Percentiles rank a stretch among this genome's conserved stretches.
Evolutionary conservation across 2,888 invertebrate genomes (phyloP).

Genomic region (Micoletzkya japonica): DNA sequence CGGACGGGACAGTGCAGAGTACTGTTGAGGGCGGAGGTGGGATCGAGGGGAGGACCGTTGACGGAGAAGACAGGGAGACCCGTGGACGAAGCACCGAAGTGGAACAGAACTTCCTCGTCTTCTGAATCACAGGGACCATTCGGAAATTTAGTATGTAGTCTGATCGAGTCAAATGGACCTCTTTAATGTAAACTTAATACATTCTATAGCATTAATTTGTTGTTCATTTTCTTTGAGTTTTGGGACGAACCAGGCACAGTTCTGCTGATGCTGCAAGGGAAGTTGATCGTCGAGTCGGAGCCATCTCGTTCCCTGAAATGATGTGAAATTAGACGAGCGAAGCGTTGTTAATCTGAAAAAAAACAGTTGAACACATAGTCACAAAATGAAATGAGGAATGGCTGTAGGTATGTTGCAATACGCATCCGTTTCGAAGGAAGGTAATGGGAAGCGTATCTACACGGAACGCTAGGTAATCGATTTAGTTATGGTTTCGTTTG

Average conservation of each 20-base stretch:
- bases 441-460: too few species aligned
- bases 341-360: too few species aligned
- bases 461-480: too few species aligned
- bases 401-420: too few species aligned
- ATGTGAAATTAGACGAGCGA: neutral
- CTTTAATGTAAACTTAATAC: neutral
- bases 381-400: too few species aligned
- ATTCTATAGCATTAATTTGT: neutral
- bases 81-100: constrained; percentile 31
- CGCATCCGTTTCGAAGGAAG: too few species aligned
- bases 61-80: constrained; percentile 44
- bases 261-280: constrained; percentile 22
- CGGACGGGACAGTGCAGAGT: constrained; percentile 52
- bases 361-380: too few species aligned
- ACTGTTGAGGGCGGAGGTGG: constrained; percentile 45
- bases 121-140: constrained; percentile 6
- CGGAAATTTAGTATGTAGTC: neutral
- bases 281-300: constrained; percentile 21
- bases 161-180: neutral
- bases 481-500: too few species aligned
- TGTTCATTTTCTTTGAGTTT: neutral
- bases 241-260: neutral
- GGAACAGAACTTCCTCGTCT: constrained; percentile 34
- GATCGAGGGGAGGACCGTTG: constrained; percentile 50
- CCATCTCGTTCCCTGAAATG: constrained; percentile 11